Conservation (phyloP, 2,113 vertebrate genomes). For the Aegotheles bennettii region DNA sequence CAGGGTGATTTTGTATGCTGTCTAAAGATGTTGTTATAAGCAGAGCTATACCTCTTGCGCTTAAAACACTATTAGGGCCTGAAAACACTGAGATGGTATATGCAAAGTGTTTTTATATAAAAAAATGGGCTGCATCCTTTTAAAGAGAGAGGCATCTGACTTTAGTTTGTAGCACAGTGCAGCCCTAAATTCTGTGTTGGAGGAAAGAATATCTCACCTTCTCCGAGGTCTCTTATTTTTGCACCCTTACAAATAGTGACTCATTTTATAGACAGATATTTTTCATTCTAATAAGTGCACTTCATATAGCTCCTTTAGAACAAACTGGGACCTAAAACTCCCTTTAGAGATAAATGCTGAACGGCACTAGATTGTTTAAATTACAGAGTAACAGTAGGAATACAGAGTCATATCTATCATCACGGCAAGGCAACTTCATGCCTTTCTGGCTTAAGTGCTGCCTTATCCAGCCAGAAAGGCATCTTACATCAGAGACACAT, state of each 20-base stretch:
- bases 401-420: background rate
- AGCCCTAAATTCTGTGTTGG: constrained; percentile 28
- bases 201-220: constrained; percentile 23
- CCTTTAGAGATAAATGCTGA: constrained; percentile 7
- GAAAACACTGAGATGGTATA: background rate
- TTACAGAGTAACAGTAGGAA: background rate
- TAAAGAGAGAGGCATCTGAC: background rate
- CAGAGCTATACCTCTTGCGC: background rate
- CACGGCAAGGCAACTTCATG: background rate
- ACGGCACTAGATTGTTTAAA: background rate
- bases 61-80: background rate
- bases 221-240: constrained; percentile 46
- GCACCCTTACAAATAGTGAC: constrained; percentile 31
- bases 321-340: background rate
- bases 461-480: background rate
- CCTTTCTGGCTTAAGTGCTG: background rate
- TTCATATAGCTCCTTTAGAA: background rate
- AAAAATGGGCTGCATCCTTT: background rate
- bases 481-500: background rate
- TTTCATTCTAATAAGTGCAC: constrained; percentile 38
- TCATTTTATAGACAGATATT: constrained; percentile 23
- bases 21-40: background rate
- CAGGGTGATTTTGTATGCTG: background rate
- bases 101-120: background rate
- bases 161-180: background rate